Percentiles rank a stretch among this genome's conserved stretches.
Conservation (phyloP, 2,888 invertebrate genomes). For the Icerya purchasi region DNA sequence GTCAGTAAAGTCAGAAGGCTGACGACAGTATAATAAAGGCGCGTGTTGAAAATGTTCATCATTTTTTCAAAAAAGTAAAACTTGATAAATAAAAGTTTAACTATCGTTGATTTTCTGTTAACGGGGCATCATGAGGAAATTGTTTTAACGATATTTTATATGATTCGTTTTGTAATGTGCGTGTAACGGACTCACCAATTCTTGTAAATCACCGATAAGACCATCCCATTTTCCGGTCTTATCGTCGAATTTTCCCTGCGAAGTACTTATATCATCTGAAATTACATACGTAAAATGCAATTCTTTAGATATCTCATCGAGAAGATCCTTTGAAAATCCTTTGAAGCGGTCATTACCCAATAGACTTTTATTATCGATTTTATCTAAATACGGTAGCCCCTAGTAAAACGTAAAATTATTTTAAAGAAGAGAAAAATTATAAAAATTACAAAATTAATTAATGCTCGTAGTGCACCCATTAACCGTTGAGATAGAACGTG, state of each 20-base stretch:
- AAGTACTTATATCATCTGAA: conserved; percentile 40
- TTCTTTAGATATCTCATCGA: conserved; percentile 51
- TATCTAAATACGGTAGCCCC: conserved; percentile 51
- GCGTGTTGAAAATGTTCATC: no score
- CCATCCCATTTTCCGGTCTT: conserved; percentile 60
- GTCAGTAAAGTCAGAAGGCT: no score
- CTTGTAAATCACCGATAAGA: conserved; percentile 46
- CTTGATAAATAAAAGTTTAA: no score
- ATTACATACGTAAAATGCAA: conserved; percentile 47
- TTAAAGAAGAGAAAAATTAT: no score
- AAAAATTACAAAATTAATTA: no score
- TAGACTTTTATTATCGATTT: conserved; percentile 21
- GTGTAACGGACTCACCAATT: conserved; percentile 35
- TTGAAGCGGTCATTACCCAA: conserved; percentile 27
- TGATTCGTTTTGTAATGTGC: not conserved
- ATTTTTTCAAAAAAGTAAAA: no score
- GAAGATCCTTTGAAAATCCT: conserved; percentile 78
- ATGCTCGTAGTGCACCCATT: no score
- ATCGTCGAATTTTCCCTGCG: conserved; percentile 44
- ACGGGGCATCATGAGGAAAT: no score
- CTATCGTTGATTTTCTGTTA: no score
- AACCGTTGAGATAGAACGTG: no score
- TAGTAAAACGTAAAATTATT: conserved; percentile 18
- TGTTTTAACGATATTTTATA: not conserved
- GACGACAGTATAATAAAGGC: no score